Evolutionary conservation across 2,888 invertebrate genomes (phyloP).

Genomic region (Epinotia brunnichana): DNA sequence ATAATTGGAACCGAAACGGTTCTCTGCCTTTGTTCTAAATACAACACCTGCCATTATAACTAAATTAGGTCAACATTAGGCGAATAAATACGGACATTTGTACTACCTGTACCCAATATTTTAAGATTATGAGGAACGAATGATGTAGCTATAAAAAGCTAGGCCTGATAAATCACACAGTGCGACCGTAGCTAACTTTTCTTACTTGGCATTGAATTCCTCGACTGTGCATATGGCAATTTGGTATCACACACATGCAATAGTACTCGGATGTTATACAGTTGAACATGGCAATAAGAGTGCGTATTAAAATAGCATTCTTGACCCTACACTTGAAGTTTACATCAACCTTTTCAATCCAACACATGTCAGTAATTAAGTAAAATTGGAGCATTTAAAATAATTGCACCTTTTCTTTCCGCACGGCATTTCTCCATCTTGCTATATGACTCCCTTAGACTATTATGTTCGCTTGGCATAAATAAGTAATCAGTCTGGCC

Average conservation of each 20-base stretch:
- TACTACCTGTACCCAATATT: conserved; percentile 1
- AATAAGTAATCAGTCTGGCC: conserved; percentile 9
- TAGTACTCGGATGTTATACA: background rate
- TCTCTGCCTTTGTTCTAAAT: conserved; percentile 57
- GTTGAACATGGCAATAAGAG: conserved; percentile 31
- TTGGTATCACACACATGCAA: background rate
- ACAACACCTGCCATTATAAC: conserved; percentile 43
- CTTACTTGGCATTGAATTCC: conserved; percentile 10
- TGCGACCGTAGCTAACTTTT: background rate
- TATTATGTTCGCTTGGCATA: conserved; percentile 8
- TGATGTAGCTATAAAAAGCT: conserved; percentile 4
- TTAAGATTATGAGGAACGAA: conserved; percentile 4
- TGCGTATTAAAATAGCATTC: conserved; percentile 49
- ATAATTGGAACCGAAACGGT: conserved; percentile 66
- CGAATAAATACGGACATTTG: conserved; percentile 1
- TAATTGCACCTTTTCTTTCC: conserved; percentile 45
- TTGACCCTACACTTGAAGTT: conserved; percentile 56
- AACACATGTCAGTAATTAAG: conserved; percentile 48
- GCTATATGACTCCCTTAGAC: conserved; percentile 18
- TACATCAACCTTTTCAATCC: conserved; percentile 28
- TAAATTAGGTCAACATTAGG: conserved; percentile 17
- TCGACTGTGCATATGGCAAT: background rate
- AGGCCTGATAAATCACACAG: background rate
- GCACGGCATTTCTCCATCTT: conserved; percentile 19
- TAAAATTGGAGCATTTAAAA: conserved; percentile 49